phyloP scores from a whole-genome alignment of 2,797 vertebrate genomes.

The Aratinga solstitialis region DNA sequence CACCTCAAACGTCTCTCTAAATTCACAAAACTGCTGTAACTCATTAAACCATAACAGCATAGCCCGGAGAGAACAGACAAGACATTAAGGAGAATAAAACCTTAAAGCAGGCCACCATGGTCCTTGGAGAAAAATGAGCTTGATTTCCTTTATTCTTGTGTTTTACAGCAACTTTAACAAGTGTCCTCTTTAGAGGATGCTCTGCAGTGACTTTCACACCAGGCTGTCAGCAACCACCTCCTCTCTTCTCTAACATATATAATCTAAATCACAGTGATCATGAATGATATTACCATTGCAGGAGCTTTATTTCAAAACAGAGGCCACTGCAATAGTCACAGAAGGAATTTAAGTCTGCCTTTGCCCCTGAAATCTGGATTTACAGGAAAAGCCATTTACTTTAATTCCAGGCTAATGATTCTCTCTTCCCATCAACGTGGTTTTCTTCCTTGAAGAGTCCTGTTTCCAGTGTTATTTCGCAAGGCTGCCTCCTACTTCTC shows the following conservation, averaged over 20 bases:
- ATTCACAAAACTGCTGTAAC: background rate
- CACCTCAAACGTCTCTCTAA: background rate
- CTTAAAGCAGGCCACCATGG: background rate
- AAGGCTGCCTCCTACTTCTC: background rate
- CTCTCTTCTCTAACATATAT: background rate
- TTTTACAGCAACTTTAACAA: background rate
- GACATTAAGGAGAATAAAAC: slow-evolving; percentile 4
- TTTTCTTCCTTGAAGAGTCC: background rate
- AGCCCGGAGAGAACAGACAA: background rate
- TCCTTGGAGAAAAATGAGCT: background rate
- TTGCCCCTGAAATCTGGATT: background rate
- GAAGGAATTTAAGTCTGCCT: background rate
- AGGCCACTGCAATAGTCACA: background rate
- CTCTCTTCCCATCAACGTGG: background rate
- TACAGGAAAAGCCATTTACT: background rate
- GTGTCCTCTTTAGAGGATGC: background rate
- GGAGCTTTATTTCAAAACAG: background rate
- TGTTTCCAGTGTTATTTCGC: background rate
- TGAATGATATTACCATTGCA: background rate
- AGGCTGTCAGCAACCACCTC: background rate
- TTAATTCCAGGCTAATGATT: background rate
- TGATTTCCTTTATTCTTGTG: background rate
- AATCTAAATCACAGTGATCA: background rate
- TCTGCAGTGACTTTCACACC: background rate
- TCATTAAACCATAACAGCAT: background rate